Conservation (phyloP, 2,113 vertebrate species). For the Candoia aspera region DNA sequence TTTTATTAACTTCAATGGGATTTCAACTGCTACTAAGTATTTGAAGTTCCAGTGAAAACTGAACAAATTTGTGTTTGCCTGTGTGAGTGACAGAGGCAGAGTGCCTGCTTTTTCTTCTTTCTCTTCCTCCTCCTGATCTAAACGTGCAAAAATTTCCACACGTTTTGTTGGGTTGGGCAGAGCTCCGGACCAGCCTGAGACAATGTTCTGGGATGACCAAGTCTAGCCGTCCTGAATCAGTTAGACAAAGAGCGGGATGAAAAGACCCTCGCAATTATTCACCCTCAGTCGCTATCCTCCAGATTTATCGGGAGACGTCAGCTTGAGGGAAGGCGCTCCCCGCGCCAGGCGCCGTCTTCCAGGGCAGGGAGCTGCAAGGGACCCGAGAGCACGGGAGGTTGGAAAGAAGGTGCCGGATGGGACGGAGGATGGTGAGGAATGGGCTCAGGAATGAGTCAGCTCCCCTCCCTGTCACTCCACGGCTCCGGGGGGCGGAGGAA, state of each 20-base stretch:
- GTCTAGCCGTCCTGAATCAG: neutral
- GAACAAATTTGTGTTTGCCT: neutral
- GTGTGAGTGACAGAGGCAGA: neutral
- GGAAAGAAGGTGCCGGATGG: neutral
- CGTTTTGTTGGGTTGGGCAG: neutral
- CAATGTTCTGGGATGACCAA: neutral
- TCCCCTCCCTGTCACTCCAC: conserved; percentile 74
- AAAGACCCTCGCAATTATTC: neutral
- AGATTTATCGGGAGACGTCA: neutral
- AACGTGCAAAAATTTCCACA: neutral
- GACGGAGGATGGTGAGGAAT: conserved; percentile 17
- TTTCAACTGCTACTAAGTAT: neutral
- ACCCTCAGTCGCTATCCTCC: neutral
- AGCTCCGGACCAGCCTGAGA: neutral
- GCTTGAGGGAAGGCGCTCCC: neutral
- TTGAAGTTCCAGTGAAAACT: neutral
- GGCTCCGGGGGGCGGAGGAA: conserved; percentile 77
- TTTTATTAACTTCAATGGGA: neutral
- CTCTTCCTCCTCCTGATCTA: neutral
- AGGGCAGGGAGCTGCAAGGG: neutral
- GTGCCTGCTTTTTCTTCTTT: neutral
- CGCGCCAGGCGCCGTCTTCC: neutral
- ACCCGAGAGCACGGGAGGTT: neutral
- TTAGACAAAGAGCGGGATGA: neutral
- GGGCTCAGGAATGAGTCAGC: conserved; percentile 56